Evolutionary conservation across 2,113 vertebrate species (phyloP).

Genomic region (Deroptyus accipitrinus): DNA sequence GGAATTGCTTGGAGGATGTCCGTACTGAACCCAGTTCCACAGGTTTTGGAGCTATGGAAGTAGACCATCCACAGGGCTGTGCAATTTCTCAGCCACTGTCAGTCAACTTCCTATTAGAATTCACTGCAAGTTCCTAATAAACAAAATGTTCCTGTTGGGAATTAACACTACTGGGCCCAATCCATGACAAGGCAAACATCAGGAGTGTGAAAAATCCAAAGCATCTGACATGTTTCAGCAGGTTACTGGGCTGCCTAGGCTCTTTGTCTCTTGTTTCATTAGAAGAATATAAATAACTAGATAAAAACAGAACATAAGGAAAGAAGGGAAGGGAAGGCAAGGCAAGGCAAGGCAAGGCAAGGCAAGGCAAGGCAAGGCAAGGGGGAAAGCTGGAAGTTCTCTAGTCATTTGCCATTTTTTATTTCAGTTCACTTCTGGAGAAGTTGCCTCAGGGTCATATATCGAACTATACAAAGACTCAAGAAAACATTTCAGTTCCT

Average conservation of each 20-base stretch:
- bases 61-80: background rate
- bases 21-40: background rate
- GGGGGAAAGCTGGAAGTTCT: background rate
- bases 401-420: background rate
- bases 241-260: background rate
- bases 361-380: background rate
- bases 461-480: background rate
- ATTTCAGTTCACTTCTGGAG: background rate
- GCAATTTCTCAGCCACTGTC: background rate
- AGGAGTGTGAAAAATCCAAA: background rate
- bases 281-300: background rate
- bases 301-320: background rate
- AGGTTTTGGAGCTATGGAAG: background rate
- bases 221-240: background rate
- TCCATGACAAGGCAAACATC: background rate
- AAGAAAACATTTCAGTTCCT: background rate
- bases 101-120: background rate
- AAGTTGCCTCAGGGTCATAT: background rate
- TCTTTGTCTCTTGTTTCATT: background rate
- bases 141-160: background rate
- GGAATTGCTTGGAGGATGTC: background rate
- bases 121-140: background rate
- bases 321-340: background rate
- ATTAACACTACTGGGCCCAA: background rate
- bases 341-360: accelerated